phyloP scores from a whole-genome alignment of 2,888 invertebrate species.

The Dryococelus australis region DNA sequence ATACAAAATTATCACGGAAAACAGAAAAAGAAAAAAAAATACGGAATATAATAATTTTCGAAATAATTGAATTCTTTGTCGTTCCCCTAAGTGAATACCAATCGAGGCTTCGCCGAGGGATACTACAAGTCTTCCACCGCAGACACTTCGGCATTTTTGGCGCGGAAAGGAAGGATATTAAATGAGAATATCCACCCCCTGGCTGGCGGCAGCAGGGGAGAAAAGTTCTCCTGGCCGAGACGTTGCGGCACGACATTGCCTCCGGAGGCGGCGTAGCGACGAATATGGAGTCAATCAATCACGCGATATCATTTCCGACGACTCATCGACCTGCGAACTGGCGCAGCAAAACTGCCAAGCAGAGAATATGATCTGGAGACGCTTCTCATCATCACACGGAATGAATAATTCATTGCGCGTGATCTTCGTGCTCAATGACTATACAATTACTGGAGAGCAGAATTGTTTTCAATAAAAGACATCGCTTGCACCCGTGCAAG shows the following conservation, averaged over 20 bases:
- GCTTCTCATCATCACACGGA: neutral
- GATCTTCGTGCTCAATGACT: too few relatives aligned
- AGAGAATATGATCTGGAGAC: neutral
- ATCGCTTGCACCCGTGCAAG: too few relatives aligned
- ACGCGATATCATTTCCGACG: neutral
- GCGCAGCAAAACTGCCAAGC: neutral
- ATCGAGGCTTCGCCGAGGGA: neutral
- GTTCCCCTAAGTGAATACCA: neutral
- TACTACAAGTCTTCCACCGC: neutral
- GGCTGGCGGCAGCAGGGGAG: neutral
- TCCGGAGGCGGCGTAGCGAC: neutral
- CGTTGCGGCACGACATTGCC: neutral
- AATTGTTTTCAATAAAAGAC: too few relatives aligned
- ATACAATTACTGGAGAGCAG: too few relatives aligned
- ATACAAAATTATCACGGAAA: neutral
- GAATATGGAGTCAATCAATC: conserved; percentile 4
- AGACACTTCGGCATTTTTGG: neutral
- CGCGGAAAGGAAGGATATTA: neutral
- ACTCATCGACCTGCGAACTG: neutral
- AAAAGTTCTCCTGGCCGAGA: too few relatives aligned
- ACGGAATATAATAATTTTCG: neutral
- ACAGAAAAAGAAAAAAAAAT: neutral
- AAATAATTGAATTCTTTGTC: neutral
- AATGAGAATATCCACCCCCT: neutral
- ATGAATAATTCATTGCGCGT: neutral